A percentile compares a stretch with the other conserved stretches of the same genome.
These are phyloP conservation scores for Pantherophis vulpinus DNA, from an alignment of 2,797 vertebrate species.

Conservation along the genomic window DNA sequence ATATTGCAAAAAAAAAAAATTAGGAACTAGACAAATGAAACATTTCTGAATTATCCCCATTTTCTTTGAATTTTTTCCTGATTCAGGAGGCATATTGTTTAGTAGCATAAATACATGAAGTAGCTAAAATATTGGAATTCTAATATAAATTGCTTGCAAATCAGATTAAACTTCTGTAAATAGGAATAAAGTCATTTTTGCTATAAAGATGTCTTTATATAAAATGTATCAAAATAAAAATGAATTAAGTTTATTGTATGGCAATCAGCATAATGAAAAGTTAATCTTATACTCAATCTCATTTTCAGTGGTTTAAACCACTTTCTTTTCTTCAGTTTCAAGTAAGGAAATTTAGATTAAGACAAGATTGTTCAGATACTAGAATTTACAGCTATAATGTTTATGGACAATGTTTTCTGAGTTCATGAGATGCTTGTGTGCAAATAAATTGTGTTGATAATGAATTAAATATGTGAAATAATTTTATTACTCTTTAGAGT, in stretches of 20 bases:
- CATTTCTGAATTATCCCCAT: background rate
- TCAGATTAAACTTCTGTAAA: background rate
- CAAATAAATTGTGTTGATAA: conserved; percentile 36
- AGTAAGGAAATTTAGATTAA: conserved; percentile 14
- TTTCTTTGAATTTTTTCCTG: background rate
- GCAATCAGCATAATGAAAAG: background rate
- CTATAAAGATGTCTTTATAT: background rate
- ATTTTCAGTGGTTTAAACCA: conserved; percentile 37
- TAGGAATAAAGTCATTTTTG: background rate
- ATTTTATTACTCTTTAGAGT: conserved; percentile 39
- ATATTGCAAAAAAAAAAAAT: background rate
- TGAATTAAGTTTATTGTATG: background rate
- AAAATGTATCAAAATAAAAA: background rate
- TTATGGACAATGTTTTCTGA: conserved; percentile 27
- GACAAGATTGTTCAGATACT: conserved; percentile 36
- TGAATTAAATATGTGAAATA: conserved; percentile 7
- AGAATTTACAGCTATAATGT: conserved; percentile 20
- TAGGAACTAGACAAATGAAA: background rate
- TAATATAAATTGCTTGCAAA: background rate
- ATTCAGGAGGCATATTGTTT: background rate
- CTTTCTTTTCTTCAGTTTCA: conserved; percentile 46
- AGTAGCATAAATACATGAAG: background rate
- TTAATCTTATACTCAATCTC: background rate
- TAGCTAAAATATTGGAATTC: conserved; percentile 5
- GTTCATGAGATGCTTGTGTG: conserved; percentile 29